These are phyloP conservation scores for Caenorhabditis virilis DNA, from an alignment of 2,888 invertebrate genomes.

Conservation along the genomic window DNA sequence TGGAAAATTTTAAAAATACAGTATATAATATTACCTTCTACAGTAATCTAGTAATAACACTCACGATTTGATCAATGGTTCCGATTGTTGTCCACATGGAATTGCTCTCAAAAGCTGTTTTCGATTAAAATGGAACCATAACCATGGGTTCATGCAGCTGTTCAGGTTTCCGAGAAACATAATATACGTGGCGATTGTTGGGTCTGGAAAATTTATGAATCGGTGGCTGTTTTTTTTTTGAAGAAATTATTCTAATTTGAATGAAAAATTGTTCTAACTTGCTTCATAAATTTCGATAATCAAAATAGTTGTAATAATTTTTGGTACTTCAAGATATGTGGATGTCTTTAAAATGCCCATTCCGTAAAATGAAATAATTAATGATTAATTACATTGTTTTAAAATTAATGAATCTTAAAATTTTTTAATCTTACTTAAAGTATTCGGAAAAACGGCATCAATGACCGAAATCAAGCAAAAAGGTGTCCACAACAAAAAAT, in stretches of 20 bases:
- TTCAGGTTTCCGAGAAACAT: conserved; percentile 77
- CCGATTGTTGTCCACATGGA: conserved; percentile 26
- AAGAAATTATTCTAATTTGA: too few species aligned
- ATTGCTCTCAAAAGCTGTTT: conserved; percentile 45
- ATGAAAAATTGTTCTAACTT: too few species aligned
- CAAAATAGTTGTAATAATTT: too few species aligned
- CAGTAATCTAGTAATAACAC: background rate
- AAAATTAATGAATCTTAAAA: background rate
- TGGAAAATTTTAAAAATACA: background rate
- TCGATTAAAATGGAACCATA: conserved; percentile 72
- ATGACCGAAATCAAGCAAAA: conserved; percentile 71
- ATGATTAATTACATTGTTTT: background rate
- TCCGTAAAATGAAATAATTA: too few species aligned
- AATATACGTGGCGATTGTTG: conserved; percentile 71
- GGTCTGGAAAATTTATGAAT: conserved; percentile 40
- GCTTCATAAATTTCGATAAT: too few species aligned
- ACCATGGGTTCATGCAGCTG: conserved; percentile 76
- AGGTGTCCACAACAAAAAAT: conserved; percentile 77
- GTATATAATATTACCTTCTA: background rate
- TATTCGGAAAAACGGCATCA: conserved; percentile 62
- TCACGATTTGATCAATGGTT: conserved; percentile 32
- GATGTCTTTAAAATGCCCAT: too few species aligned
- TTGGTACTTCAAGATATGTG: too few species aligned
- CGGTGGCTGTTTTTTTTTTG: background rate
- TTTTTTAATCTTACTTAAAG: conserved; percentile 70